Evolutionary conservation across 2,797 vertebrate genomes (phyloP), one percentile per base, ranked within the genome.

Genomic region (Syngnathus acus): DNA sequence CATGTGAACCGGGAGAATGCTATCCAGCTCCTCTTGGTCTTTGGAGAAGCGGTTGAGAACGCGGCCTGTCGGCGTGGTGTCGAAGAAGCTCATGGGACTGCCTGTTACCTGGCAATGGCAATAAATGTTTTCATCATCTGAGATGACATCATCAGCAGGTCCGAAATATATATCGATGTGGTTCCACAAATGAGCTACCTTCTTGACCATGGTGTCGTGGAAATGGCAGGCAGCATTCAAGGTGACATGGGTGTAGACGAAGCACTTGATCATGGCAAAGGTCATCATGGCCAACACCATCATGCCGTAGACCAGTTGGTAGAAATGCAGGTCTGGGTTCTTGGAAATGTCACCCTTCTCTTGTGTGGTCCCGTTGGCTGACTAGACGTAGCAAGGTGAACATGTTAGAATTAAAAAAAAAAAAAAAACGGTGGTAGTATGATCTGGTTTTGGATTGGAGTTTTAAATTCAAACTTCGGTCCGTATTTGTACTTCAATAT

Each of bases 31-130:
- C 0, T 94, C 92, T 72, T 88, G 92, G 47, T 93, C 94, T 86
- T 93, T 93, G 71, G 93, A 81, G 74, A 94, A 95, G 53, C 89
- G 89, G 81, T 94, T 95, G 75, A 95, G 92, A 73, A 96, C 84
- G 37, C 90, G 90, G 67, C 93, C 92, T 0, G 87, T 88, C 42
- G 94, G 93, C 1, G 91, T 93, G 3, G 82, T 91, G 80, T 93
- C 93, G 61, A 93, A 96, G 84, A 94, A 94, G 76, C 87, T 91
- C 91, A 89, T 90, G 13, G 93, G 92, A 68, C 88, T 93, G 64
- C 69, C 59, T 16, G 92, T 76, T 59, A 94, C 86, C 93, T 94
- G 74, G 19, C 19, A 23, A n/a, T 4, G 43, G 4, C 43, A 5
- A 45, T 45, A 9, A 9, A 53, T 53, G n/a, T 53, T 32, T 32